Percentiles rank a stretch among this genome's conserved stretches.
phyloP scores from a whole-genome alignment of 2,888 invertebrate genomes.

The Cacoxenus indagator region DNA sequence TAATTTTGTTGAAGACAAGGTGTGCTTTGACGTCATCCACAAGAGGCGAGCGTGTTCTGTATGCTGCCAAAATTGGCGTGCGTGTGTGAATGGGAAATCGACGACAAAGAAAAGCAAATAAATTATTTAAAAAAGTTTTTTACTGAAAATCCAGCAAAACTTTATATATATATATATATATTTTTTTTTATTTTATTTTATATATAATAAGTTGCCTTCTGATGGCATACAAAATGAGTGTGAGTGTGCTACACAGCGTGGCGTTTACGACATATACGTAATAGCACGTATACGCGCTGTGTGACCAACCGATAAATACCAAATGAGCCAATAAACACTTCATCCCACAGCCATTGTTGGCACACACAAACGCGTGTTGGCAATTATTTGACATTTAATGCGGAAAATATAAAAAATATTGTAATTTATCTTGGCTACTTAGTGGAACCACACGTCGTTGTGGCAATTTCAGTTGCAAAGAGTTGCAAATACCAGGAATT shows the following conservation, averaged over 20 bases:
- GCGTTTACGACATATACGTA: not conserved
- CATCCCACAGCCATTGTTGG: not conserved
- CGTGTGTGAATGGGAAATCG: not conserved
- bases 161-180: not conserved
- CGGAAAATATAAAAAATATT: not conserved
- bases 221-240: not conserved
- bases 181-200: not conserved
- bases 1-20: constrained; percentile 44
- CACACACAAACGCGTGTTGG: not conserved
- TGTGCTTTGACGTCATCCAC: constrained; percentile 63
- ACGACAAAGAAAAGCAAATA: constrained; percentile 11
- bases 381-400: not conserved
- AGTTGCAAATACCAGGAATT: too few relatives aligned
- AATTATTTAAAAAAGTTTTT: not conserved
- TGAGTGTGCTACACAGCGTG: not conserved
- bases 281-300: not conserved
- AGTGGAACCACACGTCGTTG: not conserved
- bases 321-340: not conserved
- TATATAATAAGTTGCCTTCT: not conserved
- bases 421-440: not conserved
- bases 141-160: not conserved
- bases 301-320: not conserved
- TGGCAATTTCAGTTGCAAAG: not conserved
- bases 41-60: not conserved
- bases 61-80: constrained; percentile 32